phyloP scores from a whole-genome alignment of 2,797 vertebrate species.

The Phoxinus dragarum region DNA sequence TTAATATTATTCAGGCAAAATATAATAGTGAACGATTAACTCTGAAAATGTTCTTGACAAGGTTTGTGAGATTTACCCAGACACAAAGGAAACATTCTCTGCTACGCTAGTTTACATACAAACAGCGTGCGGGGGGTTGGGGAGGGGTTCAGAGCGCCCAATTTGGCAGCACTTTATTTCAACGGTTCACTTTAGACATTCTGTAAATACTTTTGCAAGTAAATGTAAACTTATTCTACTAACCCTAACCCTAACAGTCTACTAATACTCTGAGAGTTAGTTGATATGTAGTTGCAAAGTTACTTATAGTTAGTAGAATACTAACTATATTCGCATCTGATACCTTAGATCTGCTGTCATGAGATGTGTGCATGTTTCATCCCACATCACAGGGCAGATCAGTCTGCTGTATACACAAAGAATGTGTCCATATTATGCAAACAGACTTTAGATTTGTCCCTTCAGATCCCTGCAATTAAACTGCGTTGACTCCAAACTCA shows the following conservation, averaged over 20 bases:
- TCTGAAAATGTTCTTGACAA: not conserved
- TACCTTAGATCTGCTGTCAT: not conserved
- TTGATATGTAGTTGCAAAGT: not conserved
- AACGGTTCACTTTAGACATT: not conserved
- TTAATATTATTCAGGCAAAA: not conserved
- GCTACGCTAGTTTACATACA: not conserved
- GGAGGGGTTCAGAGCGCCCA: too few relatives aligned
- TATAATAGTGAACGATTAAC: not conserved
- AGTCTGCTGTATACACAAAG: not conserved
- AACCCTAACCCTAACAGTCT: not conserved
- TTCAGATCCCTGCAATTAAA: constrained; percentile 45
- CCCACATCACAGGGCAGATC: not conserved
- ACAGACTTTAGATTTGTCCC: constrained; percentile 24
- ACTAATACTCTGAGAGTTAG: not conserved
- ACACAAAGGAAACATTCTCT: not conserved
- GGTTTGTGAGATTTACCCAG: not conserved
- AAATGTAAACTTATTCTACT: not conserved
- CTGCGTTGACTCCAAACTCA: constrained; percentile 44
- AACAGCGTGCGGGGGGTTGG: too few relatives aligned
- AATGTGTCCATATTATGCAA: constrained; percentile 20
- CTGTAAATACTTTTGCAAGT: not conserved
- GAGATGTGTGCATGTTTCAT: constrained; percentile 19
- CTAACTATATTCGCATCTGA: not conserved
- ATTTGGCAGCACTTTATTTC: not conserved
- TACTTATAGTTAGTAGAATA: not conserved